A percentile compares a stretch with the other conserved stretches of the same genome.
These are phyloP conservation scores for Mesaphorura yosii DNA, from an alignment of 1,140 invertebrate species.

Conservation along the genomic window DNA sequence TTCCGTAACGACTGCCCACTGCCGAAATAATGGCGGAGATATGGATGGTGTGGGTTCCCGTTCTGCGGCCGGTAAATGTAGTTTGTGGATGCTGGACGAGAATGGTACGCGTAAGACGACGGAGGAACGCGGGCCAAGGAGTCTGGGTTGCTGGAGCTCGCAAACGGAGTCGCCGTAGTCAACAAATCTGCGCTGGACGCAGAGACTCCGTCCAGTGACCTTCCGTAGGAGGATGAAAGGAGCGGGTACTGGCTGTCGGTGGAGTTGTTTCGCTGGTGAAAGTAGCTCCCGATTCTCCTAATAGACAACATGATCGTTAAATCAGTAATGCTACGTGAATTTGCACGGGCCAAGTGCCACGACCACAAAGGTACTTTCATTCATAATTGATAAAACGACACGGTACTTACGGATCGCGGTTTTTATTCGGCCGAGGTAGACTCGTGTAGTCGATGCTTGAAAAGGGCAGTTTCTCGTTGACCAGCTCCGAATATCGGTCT, in stretches of 20 bases:
- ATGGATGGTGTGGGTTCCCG: too few species aligned
- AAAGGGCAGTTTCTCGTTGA: constrained; percentile 22
- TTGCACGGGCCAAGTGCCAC: too few species aligned
- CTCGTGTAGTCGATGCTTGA: constrained; percentile 15
- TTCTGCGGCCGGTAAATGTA: too few species aligned
- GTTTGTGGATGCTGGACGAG: too few species aligned
- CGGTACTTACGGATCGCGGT: constrained; percentile 15
- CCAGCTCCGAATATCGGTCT: constrained; percentile 21
- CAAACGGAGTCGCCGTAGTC: background rate
- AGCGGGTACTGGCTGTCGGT: constrained; percentile 20
- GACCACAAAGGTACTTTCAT: too few species aligned
- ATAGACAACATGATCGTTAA: background rate
- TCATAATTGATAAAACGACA: background rate
- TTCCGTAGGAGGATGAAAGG: background rate
- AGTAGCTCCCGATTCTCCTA: constrained; percentile 1
- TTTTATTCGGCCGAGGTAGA: constrained; percentile 17
- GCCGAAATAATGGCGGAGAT: too few species aligned
- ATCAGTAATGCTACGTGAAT: too few species aligned
- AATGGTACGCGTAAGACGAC: too few species aligned
- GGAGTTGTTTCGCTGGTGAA: constrained; percentile 21
- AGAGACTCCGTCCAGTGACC: background rate
- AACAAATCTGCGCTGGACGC: too few species aligned
- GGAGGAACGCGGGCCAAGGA: too few species aligned
- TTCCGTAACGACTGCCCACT: background rate
- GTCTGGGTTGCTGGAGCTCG: too few species aligned